Base-by-base conservation (phyloP, 2,888 invertebrate genomes). In the Atrina japonica region DNA sequence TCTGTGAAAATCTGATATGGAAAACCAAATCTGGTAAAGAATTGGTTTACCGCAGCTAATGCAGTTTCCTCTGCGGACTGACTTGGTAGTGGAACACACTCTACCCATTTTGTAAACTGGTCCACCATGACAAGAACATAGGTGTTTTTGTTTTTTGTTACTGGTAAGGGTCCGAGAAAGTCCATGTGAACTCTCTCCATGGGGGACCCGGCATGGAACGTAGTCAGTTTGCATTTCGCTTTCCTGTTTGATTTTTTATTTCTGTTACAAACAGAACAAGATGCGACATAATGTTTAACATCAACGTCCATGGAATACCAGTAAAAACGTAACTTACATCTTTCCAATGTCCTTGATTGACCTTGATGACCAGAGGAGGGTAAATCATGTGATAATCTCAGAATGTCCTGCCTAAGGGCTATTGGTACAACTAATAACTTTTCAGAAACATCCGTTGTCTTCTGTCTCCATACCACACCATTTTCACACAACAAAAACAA, bases 41-140 rank as follows among this genome's bases (percentile, higher is more conserved):
- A 76, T 5, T 53, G 21, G 40, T 74, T 55, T 14, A 72, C 55
- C 6, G 72, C 61, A 21, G 70, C 70, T 18, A 18, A 49, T 21
- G 72, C 75, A 18, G 70, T 66, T n/a, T 60, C 59, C 45, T 65
- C 58, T 9, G 70, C 66, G n/a, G 61, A 47, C 41, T 74, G 71
- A 30, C 40, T 49, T 6, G 70, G 70, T 16, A 74, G 40, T 3
- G 70, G 63, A 23, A 64, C 43, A 40, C 70, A 70, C 29, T 73
- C 73, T 3, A 76, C 70, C 73, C 71, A 74, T 30, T 76, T 76
- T 0, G 73, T 76, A 47, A 70, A 76, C 41, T 73, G 73, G 35
- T 73, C 70, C 23, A 66, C 41, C 65, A 66, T 59, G 49, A 71
- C 60, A 11, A 68, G 41, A n/a, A 50, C 66, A 23, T 25, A 58